Base-by-base conservation (phyloP, 1,140 invertebrate species). In the Wiebesia pumilae region DNA sequence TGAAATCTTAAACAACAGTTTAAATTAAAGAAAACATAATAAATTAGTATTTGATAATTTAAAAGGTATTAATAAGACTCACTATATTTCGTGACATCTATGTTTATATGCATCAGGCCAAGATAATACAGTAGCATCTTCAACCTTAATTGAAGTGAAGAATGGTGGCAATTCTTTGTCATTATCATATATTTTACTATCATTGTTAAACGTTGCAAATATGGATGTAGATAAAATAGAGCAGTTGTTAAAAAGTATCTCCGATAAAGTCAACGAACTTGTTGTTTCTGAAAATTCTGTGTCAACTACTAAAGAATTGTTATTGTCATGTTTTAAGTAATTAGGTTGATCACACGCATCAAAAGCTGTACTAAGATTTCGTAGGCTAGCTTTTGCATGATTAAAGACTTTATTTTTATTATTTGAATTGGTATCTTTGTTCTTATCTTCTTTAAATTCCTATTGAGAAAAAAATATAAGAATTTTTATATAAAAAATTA, bases 81-180 rank as follows among this genome's bases (percentile, higher is more conserved):
- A 96, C 95, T 96, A 95, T 84, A 96, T 94, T 90, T 95, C 96
- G 93, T 95, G 94, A 90, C 94, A 94, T 90, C 95, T 95, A 80
- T 95, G 95, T 87, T 94, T 92, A 69, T 95, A 91, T 40, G 95
- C 91, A 62, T 95, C 90, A 7, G 95, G 94, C 94, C 95, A 96
- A 21, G 89, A 30, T 51, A 95, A 90, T 58, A 85, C 84, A 24
- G 88, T 91, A 71, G 88, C 92, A 33, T 93, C 93, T 7, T 92
- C 84, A 30, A 93, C 91, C 27, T 87, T 88, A 35, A 89, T 71
- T 7, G 91, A 91, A 3, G 83, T 87, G 85, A 91, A 93, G 67
- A 90, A 71, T 71, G 89, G 83, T 19, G 84, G 81, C 30, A 14
- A 24, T 47, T 69, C 79, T n/a, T 81, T 58, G 30, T 79, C 14